Conservation (phyloP, 2,113 vertebrate genomes). For the Anarrhichthys ocellatus region DNA sequence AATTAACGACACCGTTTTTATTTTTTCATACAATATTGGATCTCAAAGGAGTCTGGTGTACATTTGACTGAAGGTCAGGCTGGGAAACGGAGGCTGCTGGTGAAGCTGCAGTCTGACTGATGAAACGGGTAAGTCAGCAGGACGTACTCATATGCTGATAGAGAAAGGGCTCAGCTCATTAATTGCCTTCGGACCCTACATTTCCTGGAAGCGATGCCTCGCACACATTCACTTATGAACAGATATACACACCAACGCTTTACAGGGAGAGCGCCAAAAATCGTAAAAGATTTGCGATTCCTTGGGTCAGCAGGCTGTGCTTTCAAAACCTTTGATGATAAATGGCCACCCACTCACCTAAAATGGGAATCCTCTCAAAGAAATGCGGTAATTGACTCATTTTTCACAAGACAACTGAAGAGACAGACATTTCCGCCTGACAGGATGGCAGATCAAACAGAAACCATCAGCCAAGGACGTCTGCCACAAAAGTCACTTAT, state of each 20-base stretch:
- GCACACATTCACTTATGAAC: neutral
- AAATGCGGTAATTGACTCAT: slow-evolving; percentile 76
- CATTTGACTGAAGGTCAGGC: neutral
- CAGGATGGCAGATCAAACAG: slow-evolving; percentile 53
- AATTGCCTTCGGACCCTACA: slow-evolving; percentile 38
- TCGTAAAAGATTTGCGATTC: slow-evolving; percentile 73
- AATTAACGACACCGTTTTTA: too few relatives aligned
- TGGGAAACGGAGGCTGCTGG: neutral
- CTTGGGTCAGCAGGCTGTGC: slow-evolving; percentile 75
- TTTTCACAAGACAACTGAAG: slow-evolving; percentile 69
- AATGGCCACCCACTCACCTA: slow-evolving; percentile 68
- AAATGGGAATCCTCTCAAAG: slow-evolving; percentile 70
- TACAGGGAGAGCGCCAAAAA: slow-evolving; percentile 33
- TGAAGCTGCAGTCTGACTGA: slow-evolving; percentile 49
- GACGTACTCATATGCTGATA: slow-evolving; percentile 63
- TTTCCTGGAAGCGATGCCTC: slow-evolving; percentile 34
- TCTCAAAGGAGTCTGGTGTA: slow-evolving; percentile 4
- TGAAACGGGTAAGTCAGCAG: slow-evolving; percentile 60
- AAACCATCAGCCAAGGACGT: slow-evolving; percentile 54
- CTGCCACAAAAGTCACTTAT: slow-evolving; percentile 1
- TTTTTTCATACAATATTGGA: slow-evolving; percentile 5
- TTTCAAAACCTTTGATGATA: slow-evolving; percentile 74
- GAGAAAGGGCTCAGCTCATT: slow-evolving; percentile 46
- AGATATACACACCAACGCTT: slow-evolving; percentile 15
- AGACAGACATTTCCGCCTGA: slow-evolving; percentile 44